Evolutionary conservation across 2,113 vertebrate genomes (phyloP).

Genomic region (Abramis brama): DNA sequence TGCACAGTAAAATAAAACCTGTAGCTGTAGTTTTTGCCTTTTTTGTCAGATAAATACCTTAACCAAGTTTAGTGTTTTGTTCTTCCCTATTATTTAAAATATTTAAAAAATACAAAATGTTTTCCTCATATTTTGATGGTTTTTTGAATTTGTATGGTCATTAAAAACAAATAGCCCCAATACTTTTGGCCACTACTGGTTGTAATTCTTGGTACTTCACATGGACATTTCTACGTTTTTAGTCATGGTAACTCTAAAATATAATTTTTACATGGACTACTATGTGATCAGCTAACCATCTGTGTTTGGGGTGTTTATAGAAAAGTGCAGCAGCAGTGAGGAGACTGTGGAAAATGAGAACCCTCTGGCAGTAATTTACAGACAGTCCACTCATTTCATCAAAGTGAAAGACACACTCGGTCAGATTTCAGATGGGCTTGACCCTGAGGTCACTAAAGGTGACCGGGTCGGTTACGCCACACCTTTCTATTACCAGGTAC

Average conservation of each 20-base stretch:
- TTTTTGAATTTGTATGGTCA: too few species aligned
- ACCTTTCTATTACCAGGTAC: conserved; percentile 76
- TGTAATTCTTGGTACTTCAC: background rate
- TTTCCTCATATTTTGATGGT: too few species aligned
- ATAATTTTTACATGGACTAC: background rate
- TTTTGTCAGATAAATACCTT: too few species aligned
- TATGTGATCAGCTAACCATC: background rate
- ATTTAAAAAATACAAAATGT: too few species aligned
- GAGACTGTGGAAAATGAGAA: conserved; percentile 44
- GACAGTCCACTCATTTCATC: conserved; percentile 64
- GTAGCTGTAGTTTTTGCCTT: too few species aligned
- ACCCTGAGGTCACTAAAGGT: conserved; percentile 50
- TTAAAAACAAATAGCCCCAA: too few species aligned
- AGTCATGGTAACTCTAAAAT: background rate
- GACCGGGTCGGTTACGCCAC: conserved; percentile 63
- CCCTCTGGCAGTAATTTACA: conserved; percentile 61
- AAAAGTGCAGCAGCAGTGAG: conserved; percentile 28
- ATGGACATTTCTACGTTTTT: background rate
- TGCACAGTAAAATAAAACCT: too few species aligned
- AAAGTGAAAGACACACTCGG: conserved; percentile 37
- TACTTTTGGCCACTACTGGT: background rate
- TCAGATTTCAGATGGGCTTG: conserved; percentile 60
- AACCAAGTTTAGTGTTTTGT: too few species aligned
- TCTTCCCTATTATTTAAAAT: too few species aligned
- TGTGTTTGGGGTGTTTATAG: conserved; percentile 4